phyloP scores from a whole-genome alignment of 2,888 invertebrate species.

The Petrophora chlorosata region DNA sequence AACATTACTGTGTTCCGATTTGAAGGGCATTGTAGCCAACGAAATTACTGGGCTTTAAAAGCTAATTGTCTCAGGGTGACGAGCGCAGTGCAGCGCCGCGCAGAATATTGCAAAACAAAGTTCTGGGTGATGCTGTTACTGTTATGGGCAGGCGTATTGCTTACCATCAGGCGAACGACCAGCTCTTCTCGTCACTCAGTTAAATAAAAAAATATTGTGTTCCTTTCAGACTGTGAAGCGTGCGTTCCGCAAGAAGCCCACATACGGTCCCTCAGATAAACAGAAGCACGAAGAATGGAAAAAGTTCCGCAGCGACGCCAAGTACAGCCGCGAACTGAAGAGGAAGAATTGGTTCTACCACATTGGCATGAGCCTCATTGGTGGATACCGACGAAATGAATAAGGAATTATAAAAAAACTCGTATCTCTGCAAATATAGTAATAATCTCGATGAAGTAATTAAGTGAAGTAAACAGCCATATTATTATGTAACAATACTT shows the following conservation, averaged over 20 bases:
- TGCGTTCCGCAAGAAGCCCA: slow-evolving; percentile 72
- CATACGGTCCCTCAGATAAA: slow-evolving; percentile 80
- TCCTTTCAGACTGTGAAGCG: slow-evolving; percentile 66
- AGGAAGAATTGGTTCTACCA: slow-evolving; percentile 70
- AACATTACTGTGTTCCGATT: too few relatives aligned
- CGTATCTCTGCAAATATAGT: slow-evolving; percentile 4
- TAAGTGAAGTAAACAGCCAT: too few relatives aligned
- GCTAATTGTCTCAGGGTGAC: too few relatives aligned
- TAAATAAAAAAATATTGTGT: not conserved
- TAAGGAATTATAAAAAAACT: slow-evolving; percentile 24
- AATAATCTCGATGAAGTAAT: slow-evolving; percentile 31
- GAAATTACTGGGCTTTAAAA: too few relatives aligned
- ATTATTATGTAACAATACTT: too few relatives aligned
- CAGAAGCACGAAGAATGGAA: slow-evolving; percentile 82
- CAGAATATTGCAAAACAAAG: too few relatives aligned
- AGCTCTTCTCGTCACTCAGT: not conserved
- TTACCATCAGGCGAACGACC: not conserved
- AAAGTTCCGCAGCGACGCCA: slow-evolving; percentile 78
- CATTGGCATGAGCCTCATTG: slow-evolving; percentile 58
- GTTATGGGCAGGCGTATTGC: not conserved
- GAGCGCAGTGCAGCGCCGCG: too few relatives aligned
- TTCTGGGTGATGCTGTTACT: too few relatives aligned
- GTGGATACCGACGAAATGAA: slow-evolving; percentile 63
- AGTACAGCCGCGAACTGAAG: slow-evolving; percentile 58
- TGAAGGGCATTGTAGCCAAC: too few relatives aligned